Evolutionary conservation across 2,797 vertebrate species (phyloP).

Genomic region (Malacoraja senta): DNA sequence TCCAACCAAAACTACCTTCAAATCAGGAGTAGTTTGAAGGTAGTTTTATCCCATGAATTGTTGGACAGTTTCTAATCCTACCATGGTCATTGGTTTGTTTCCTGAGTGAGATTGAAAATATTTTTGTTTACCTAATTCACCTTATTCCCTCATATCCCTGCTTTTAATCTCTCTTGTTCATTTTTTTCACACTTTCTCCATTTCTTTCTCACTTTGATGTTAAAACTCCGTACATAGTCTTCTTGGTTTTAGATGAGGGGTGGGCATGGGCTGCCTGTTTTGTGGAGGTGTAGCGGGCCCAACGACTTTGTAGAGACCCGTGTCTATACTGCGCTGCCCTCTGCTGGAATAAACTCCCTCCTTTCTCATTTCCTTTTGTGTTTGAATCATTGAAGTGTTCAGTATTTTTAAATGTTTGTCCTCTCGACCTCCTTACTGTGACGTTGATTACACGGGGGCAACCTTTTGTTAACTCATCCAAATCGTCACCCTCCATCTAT

Average conservation of each 20-base stretch:
- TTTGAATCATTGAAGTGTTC: background rate
- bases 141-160: background rate
- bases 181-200: background rate
- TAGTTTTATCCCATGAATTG: background rate
- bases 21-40: background rate
- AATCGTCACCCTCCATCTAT: background rate
- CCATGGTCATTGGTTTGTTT: background rate
- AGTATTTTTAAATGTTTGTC: background rate
- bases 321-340: background rate
- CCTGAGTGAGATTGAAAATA: background rate
- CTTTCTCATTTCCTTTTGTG: background rate
- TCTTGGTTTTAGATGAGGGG: background rate
- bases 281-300: too few species aligned
- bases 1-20: background rate
- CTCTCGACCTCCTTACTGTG: background rate
- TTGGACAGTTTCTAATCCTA: background rate
- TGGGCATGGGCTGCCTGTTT: too few species aligned
- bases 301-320: background rate
- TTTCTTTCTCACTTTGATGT: background rate
- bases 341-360: background rate
- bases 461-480: background rate
- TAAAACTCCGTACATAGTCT: background rate
- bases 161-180: background rate
- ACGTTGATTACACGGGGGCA: background rate
- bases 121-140: background rate